phyloP scores from a whole-genome alignment of 2,888 invertebrate genomes.

The Embidobia sp. region DNA sequence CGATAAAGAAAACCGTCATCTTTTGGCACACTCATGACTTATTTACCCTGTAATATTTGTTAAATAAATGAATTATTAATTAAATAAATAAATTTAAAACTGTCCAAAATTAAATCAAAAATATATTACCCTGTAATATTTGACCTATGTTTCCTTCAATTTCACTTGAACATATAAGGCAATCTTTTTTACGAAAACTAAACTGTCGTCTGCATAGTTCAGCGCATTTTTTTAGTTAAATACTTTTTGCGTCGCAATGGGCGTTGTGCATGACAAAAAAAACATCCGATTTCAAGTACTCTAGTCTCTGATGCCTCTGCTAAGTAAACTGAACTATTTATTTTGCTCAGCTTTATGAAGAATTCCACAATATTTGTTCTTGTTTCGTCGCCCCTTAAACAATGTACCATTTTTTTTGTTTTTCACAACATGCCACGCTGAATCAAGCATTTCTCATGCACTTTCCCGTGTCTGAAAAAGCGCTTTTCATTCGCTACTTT shows the following conservation, averaged over 20 bases:
- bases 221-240: slow-evolving; percentile 62
- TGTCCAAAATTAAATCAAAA: no score
- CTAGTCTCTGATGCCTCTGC: slow-evolving; percentile 12
- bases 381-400: slow-evolving; percentile 24
- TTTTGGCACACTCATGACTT: slow-evolving; percentile 24
- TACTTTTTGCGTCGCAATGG: slow-evolving; percentile 41
- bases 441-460: no score
- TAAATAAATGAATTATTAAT: no score
- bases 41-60: no score
- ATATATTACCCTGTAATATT: no score
- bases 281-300: slow-evolving; percentile 21
- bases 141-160: slow-evolving; percentile 52
- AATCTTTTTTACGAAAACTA: slow-evolving; percentile 64
- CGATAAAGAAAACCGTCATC: slow-evolving; percentile 44
- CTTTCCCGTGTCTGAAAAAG: no score
- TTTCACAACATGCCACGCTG: no score
- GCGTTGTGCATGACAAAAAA: slow-evolving; percentile 11
- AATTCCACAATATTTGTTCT: slow-evolving; percentile 15
- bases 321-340: slow-evolving; percentile 9
- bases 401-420: not conserved
- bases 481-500: no score
- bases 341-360: not conserved
- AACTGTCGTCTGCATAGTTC: slow-evolving; percentile 50
- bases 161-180: slow-evolving; percentile 43
- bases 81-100: no score